These are phyloP conservation scores for Progne subis DNA, from an alignment of 2,113 vertebrate genomes.

Conservation along the genomic window DNA sequence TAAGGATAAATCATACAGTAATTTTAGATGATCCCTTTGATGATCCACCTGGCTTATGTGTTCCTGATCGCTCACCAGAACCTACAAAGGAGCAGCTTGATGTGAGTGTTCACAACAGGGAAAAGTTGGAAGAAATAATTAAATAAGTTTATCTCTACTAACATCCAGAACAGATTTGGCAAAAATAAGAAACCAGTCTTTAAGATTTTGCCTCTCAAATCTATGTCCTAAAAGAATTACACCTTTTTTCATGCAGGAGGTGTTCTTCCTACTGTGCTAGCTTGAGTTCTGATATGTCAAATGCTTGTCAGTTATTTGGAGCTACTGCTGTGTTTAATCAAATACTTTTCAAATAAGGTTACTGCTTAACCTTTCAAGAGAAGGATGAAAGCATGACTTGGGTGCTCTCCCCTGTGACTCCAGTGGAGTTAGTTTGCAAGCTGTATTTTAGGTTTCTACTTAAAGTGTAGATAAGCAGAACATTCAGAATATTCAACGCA, in stretches of 20 bases:
- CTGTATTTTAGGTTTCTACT: neutral
- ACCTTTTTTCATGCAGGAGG: neutral
- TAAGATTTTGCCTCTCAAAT: neutral
- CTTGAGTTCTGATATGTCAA: neutral
- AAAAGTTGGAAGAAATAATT: neutral
- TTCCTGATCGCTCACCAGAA: slow-evolving; percentile 93
- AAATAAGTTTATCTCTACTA: neutral
- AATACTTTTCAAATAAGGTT: neutral
- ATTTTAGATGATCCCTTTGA: slow-evolving; percentile 96
- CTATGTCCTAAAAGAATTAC: neutral
- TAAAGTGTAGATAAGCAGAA: neutral
- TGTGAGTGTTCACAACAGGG: slow-evolving; percentile 74
- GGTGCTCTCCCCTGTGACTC: neutral
- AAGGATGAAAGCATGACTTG: neutral
- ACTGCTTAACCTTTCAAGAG: neutral
- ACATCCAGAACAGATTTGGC: neutral
- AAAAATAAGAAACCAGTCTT: neutral
- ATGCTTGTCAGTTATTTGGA: neutral
- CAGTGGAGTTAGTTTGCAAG: neutral
- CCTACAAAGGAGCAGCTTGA: slow-evolving; percentile 93
- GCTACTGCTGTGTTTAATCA: neutral
- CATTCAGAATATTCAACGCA: neutral
- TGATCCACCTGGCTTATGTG: slow-evolving; percentile 85
- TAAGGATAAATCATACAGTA: slow-evolving; percentile 96
- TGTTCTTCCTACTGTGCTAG: neutral